These are phyloP conservation scores for Hippoglossus hippoglossus DNA, from an alignment of 2,797 vertebrate species.

Conservation along the genomic window DNA sequence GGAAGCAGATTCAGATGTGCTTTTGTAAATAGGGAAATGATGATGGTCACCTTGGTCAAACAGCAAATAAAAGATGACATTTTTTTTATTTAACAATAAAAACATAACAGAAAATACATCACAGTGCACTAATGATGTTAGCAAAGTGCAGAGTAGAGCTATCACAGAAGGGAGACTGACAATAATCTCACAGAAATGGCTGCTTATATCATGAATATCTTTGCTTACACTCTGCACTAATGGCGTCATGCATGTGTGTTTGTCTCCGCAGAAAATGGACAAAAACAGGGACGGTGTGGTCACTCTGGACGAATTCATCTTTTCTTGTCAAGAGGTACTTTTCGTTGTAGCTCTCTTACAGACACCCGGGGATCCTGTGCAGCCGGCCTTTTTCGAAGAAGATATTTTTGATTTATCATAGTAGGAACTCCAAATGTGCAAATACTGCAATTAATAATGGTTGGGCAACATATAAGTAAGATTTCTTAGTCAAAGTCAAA, in stretches of 20 bases:
- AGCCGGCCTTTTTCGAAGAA: too few species aligned
- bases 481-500: background rate
- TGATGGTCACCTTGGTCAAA: background rate
- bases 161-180: too few species aligned
- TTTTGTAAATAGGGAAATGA: too few species aligned
- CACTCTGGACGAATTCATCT: slow-evolving; percentile 96
- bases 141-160: background rate
- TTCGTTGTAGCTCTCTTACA: background rate
- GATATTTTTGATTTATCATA: too few species aligned
- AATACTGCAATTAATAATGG: background rate
- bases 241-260: slow-evolving; percentile 8
- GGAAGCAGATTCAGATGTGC: too few species aligned
- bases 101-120: background rate
- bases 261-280: slow-evolving; percentile 94
- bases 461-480: background rate
- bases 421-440: background rate
- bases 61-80: background rate
- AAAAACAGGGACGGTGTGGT: slow-evolving; percentile 98
- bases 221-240: background rate
- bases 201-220: background rate
- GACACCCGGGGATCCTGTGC: too few species aligned
- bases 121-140: background rate
- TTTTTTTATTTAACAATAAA: background rate
- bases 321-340: slow-evolving; percentile 95
- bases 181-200: background rate